phyloP scores from a whole-genome alignment of 2,113 vertebrate species.

The Alosa alosa region DNA sequence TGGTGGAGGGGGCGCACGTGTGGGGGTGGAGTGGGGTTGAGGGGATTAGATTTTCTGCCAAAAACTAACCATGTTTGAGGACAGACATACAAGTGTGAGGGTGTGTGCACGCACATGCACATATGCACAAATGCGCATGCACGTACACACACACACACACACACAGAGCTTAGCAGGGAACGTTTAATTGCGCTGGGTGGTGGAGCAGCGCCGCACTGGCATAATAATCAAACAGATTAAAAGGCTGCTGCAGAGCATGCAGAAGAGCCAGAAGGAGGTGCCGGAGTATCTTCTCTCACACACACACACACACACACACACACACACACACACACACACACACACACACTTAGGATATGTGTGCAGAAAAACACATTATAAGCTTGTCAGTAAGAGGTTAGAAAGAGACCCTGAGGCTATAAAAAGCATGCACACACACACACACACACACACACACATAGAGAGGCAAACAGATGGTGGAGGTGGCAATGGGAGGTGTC shows the following conservation, averaged over 20 bases:
- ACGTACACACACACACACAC: not conserved
- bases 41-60: not conserved
- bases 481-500: too few species aligned
- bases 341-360: not conserved
- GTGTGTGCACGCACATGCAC: not conserved
- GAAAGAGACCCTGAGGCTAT: too few species aligned
- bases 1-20: not conserved
- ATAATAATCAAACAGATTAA: constrained; percentile 25
- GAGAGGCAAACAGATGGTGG: too few species aligned
- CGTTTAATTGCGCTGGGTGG: constrained; percentile 32
- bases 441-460: not conserved
- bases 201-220: not conserved
- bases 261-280: not conserved
- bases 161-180: constrained; percentile 21
- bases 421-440: not conserved
- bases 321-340: constrained; percentile 17
- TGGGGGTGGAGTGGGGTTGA: not conserved
- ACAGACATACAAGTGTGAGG: not conserved
- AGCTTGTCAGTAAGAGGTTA: too few species aligned
- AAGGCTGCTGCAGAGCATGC: constrained; percentile 4
- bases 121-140: not conserved
- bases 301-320: constrained; percentile 18
- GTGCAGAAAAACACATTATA: too few species aligned
- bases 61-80: not conserved
- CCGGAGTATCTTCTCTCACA: not conserved